Evolutionary conservation across 2,797 vertebrate species (phyloP).

Genomic region (Simalia tracyae): DNA sequence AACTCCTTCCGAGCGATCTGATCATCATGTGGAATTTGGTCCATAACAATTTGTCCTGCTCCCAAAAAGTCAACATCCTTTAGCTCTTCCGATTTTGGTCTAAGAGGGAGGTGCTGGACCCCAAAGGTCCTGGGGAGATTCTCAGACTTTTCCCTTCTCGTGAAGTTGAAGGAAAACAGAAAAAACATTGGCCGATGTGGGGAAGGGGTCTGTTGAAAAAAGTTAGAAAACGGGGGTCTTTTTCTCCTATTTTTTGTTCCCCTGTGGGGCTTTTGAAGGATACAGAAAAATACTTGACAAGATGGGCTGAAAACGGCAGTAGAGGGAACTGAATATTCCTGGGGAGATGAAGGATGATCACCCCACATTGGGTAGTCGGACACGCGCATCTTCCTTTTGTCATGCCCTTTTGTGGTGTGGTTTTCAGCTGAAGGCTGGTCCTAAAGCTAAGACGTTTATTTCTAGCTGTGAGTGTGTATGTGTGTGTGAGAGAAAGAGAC

Average conservation of each 20-base stretch:
- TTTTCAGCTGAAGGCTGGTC: conserved; percentile 1
- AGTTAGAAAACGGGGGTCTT: neutral
- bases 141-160: neutral
- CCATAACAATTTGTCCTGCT: conserved; percentile 86
- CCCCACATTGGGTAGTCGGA: neutral
- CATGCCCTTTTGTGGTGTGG: neutral
- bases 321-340: neutral
- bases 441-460: neutral
- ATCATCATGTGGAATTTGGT: conserved; percentile 91
- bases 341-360: neutral
- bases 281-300: neutral
- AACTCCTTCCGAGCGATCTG: conserved; percentile 87
- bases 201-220: neutral
- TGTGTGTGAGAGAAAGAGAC: neutral
- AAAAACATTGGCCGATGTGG: neutral
- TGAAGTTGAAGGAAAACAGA: neutral
- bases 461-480: neutral
- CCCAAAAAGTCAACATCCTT: conserved; percentile 82
- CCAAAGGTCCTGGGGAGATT: neutral
- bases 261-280: neutral
- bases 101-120: too few relatives aligned
- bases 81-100: conserved; percentile 66
- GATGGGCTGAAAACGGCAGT: neutral
- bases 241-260: neutral
- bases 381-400: neutral